Percentiles rank a stretch among this genome's conserved stretches.
These are phyloP conservation scores for Lepus oiostolus DNA, from an alignment of 2,797 vertebrate species.

Conservation along the genomic window DNA sequence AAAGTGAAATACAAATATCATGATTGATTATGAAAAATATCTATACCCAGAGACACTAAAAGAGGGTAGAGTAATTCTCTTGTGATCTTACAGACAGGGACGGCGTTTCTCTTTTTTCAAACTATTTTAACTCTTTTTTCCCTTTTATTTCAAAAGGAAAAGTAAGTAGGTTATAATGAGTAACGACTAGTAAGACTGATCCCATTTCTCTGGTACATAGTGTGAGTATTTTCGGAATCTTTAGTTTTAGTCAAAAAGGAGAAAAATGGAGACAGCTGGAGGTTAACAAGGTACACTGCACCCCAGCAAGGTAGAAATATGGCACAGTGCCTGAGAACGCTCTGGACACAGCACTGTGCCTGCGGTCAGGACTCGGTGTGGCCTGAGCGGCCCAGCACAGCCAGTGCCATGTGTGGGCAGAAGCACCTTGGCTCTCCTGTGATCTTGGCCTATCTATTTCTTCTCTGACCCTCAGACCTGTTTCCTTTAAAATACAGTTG, in stretches of 20 bases:
- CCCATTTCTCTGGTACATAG: background rate
- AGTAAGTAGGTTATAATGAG: background rate
- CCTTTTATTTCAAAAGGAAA: background rate
- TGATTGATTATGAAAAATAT: background rate
- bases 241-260: background rate
- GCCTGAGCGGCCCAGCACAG: background rate
- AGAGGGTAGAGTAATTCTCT: background rate
- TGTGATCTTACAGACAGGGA: background rate
- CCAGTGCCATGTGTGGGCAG: accelerated
- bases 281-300: background rate
- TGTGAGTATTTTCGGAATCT: background rate
- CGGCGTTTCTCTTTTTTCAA: background rate
- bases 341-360: accelerated
- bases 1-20: background rate
- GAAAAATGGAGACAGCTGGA: background rate
- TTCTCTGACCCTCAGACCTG: background rate
- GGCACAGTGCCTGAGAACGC: no score
- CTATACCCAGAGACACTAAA: background rate
- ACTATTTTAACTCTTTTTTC: background rate
- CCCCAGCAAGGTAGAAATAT: accelerated
- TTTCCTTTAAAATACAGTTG: background rate
- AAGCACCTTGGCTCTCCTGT: no score
- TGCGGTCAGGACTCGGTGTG: no score
- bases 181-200: background rate
- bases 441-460: accelerated